phyloP scores from a whole-genome alignment of 2,797 vertebrate species.

The Spheniscus humboldti region DNA sequence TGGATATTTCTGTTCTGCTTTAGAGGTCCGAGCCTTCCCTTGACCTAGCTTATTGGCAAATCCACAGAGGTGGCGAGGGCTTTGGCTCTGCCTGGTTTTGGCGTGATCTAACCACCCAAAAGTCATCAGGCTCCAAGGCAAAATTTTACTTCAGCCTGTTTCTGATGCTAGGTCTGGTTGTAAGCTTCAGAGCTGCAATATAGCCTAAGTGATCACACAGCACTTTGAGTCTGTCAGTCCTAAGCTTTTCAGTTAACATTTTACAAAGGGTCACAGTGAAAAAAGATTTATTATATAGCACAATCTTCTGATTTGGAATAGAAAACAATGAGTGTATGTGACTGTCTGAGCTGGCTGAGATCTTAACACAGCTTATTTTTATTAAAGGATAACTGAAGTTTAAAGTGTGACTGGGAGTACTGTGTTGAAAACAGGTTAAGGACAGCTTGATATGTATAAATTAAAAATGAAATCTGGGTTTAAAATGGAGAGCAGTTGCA shows the following conservation, averaged over 20 bases:
- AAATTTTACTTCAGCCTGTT: neutral
- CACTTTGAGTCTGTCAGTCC: neutral
- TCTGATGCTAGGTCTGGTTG: neutral
- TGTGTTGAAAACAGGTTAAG: conserved; percentile 47
- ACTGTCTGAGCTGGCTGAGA: conserved; percentile 13
- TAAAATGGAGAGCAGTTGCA: conserved; percentile 3
- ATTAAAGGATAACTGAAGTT: conserved; percentile 57
- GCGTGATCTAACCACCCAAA: neutral
- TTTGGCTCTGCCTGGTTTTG: neutral
- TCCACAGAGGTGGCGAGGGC: fast-evolving
- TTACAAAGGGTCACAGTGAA: neutral
- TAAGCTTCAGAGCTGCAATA: neutral
- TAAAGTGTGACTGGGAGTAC: conserved; percentile 42
- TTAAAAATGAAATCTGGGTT: conserved; percentile 47
- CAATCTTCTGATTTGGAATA: conserved; percentile 28
- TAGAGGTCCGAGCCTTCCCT: neutral
- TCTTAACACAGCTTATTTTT: conserved; percentile 53
- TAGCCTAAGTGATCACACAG: neutral
- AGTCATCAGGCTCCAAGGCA: neutral
- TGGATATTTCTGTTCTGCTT: neutral
- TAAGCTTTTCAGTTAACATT: conserved; percentile 15
- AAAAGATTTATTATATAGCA: conserved; percentile 32
- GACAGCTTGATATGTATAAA: conserved; percentile 42
- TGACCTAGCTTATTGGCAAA: fast-evolving
- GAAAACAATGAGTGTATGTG: conserved; percentile 36